Percentiles rank a stretch among this genome's conserved stretches.
Conservation (phyloP, 2,888 invertebrate genomes). For the Homarus gammarus region DNA sequence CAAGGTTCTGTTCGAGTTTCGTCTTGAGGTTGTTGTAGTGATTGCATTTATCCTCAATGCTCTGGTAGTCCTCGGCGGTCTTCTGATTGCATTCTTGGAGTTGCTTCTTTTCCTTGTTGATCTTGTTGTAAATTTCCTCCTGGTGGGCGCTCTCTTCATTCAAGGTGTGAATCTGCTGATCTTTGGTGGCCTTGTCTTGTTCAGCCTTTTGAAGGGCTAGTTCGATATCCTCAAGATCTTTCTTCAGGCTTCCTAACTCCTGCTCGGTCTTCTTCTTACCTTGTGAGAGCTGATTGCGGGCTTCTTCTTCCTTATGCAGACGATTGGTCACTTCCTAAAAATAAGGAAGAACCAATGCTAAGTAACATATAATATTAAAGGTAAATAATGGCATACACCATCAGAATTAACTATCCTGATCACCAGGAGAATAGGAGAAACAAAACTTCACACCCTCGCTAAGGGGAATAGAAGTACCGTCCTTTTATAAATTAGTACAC, state of each 20-base stretch:
- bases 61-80: constrained; percentile 81
- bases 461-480: too few relatives aligned
- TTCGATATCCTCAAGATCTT: constrained; percentile 88
- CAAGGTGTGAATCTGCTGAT: constrained; percentile 80
- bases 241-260: constrained; percentile 80
- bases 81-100: constrained; percentile 76
- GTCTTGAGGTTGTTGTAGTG: constrained; percentile 99
- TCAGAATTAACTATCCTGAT: too few relatives aligned
- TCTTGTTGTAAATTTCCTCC: constrained; percentile 82
- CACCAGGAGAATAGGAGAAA: too few relatives aligned
- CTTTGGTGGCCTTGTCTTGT: constrained; percentile 81
- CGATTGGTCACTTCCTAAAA: constrained; percentile 87
- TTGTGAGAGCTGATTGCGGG: constrained; percentile 82
- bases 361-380: too few relatives aligned
- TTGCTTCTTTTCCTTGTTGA: constrained; percentile 82
- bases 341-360: constrained; percentile 76
- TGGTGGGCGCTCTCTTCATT: constrained; percentile 83
- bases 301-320: constrained; percentile 82
- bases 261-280: constrained; percentile 82
- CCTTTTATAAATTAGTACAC: too few relatives aligned
- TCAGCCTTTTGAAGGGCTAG: constrained; percentile 81
- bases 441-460: too few relatives aligned
- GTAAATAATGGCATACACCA: too few relatives aligned
- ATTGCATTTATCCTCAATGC: constrained; percentile 99
- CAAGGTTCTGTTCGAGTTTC: constrained; percentile 98